phyloP scores from a whole-genome alignment of 2,113 vertebrate species.

The Corythaixoides concolor region DNA sequence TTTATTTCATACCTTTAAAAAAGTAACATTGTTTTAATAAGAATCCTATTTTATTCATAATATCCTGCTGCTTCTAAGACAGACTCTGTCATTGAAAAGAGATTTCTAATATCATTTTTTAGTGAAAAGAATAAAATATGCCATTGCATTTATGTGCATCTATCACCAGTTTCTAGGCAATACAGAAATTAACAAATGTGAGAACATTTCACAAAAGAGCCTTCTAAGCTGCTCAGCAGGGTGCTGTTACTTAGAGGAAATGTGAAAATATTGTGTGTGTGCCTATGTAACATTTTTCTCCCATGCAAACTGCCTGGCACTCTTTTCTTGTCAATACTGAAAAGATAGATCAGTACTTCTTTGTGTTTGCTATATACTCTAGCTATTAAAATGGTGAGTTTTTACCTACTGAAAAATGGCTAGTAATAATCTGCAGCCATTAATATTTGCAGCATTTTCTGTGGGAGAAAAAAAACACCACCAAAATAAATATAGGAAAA shows the following conservation, averaged over 20 bases:
- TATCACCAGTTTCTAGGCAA: neutral
- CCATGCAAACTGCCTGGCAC: neutral
- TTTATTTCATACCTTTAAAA: neutral
- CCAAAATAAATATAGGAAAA: neutral
- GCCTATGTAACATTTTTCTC: neutral
- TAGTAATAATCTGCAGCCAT: neutral
- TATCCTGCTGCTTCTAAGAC: neutral
- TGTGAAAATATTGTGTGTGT: neutral
- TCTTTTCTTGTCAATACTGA: neutral
- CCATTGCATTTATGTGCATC: neutral
- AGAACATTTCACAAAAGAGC: neutral
- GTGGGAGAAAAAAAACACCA: neutral
- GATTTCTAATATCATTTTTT: neutral
- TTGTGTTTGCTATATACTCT: neutral
- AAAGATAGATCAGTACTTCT: neutral
- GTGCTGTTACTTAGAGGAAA: neutral
- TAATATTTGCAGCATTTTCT: neutral
- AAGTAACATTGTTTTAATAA: neutral
- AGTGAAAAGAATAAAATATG: neutral
- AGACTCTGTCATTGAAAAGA: neutral
- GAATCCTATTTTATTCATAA: neutral
- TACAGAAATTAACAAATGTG: neutral
- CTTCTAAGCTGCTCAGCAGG: neutral
- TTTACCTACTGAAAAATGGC: neutral
- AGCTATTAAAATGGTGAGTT: neutral